Base-by-base conservation (phyloP, 2,888 invertebrate genomes). In the Eupithecia pulchellata region DNA sequence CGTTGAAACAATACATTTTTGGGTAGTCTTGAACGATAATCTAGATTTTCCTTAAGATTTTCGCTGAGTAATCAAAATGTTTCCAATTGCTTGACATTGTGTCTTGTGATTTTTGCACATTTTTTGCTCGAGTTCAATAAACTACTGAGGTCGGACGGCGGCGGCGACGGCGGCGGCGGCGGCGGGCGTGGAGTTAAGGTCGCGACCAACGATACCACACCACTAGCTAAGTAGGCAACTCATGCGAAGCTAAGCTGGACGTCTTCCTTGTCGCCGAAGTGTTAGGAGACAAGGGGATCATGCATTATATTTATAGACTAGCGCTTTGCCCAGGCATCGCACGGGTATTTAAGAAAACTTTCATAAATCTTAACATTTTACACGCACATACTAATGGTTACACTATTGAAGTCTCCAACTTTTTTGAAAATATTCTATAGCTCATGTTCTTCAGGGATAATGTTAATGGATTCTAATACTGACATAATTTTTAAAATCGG, bases 31-130 rank as follows among this genome's bases (percentile, higher is more conserved):
- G 20, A 52, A 52, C 11, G 20, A 52, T 11, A 25, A 25, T 47
- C 47, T 4, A 25, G 1, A 25, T 11, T 52, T 25, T 52, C 25
- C 20, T 20, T 20, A 47, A 20, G 42, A 20, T 47, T 47, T n/a
- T 8, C 8, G n/a, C 42, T 47, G 20, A 47, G 20, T 47, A 47
- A 47, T 47, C 47, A 25, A 0, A 25, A 25, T 52, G 11, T 13
- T 52, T 52, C 25, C 13, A 25, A 25, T 25, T 52, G 25, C 52
- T 25, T 13, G 32, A 34, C 14, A 27, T 27, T 20, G 34, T 30
- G 17, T 60, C 61, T 61, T 32, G 60, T 60, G 25, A 30, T 61
- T 61, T 61, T 34, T 36, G 61, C 32, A 25, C 20, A 34, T 61
- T 61, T 61, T 34, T 61, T 61, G 34, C 34, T 20, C 34, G 61